Evolutionary conservation across 2,888 invertebrate genomes (phyloP).

Genomic region (Machimus rusticus): DNA sequence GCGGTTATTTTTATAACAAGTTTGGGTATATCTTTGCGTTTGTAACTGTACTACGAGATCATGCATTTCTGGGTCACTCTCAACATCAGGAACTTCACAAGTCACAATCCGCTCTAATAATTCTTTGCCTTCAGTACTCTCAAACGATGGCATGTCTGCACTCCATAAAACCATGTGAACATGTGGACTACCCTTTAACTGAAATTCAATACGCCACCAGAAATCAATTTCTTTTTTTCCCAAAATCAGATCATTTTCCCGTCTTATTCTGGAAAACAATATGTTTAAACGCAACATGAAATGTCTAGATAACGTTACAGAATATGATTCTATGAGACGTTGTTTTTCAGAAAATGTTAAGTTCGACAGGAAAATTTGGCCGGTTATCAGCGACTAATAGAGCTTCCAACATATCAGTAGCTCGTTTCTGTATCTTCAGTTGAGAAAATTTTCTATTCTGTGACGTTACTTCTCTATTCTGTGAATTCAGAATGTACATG

Average conservation of each 20-base stretch:
- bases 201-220: conserved; percentile 48
- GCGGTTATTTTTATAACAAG: conserved; percentile 46
- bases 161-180: conserved; percentile 23
- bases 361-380: conserved; percentile 23
- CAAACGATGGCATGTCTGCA: conserved; percentile 48
- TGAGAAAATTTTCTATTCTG: too few relatives aligned
- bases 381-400: conserved; percentile 50
- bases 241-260: conserved; percentile 24
- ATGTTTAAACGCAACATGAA: conserved; percentile 48
- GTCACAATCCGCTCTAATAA: conserved; percentile 29
- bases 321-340: neutral
- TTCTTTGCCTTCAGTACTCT: conserved; percentile 44
- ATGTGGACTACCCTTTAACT: conserved; percentile 37
- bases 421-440: too few relatives aligned
- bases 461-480: too few relatives aligned
- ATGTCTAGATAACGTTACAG: conserved; percentile 39
- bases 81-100: conserved; percentile 38
- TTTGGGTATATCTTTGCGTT: conserved; percentile 48
- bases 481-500: too few relatives aligned
- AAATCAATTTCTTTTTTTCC: conserved; percentile 43
- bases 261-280: conserved; percentile 46
- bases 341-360: conserved; percentile 30
- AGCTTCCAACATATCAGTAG: conserved; percentile 51
- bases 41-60: conserved; percentile 45
- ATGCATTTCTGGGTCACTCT: conserved; percentile 43